Evolutionary conservation across 2,888 invertebrate species (phyloP).

Genomic region (Acheta domesticus): DNA sequence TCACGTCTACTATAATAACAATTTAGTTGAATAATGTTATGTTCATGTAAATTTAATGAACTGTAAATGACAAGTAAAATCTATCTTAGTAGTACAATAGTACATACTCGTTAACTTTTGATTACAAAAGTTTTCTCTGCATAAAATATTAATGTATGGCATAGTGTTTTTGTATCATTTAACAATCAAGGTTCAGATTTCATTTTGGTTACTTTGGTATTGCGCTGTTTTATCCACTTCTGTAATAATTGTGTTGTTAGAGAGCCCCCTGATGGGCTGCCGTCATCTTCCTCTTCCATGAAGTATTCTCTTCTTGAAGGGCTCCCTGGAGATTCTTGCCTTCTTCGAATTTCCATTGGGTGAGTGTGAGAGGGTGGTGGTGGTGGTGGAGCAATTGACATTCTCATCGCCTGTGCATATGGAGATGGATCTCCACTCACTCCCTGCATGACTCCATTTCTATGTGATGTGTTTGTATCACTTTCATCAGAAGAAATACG

Average conservation of each 20-base stretch:
- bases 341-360: neutral
- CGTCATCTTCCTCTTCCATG: conserved; percentile 27
- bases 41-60: too few relatives aligned
- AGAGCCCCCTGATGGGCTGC: conserved; percentile 31
- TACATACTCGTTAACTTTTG: too few relatives aligned
- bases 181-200: conserved; percentile 32
- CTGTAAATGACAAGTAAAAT: too few relatives aligned
- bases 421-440: neutral
- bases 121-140: too few relatives aligned
- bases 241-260: conserved; percentile 35
- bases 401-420: neutral
- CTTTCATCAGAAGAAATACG: conserved; percentile 26
- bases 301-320: conserved; percentile 3
- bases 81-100: too few relatives aligned
- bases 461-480: neutral
- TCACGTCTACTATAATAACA: too few relatives aligned
- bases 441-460: neutral
- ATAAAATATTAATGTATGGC: too few relatives aligned
- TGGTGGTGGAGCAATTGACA: conserved; percentile 22
- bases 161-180: too few relatives aligned
- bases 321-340: conserved; percentile 2
- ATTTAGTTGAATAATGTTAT: too few relatives aligned
- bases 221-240: conserved; percentile 35
- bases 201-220: conserved; percentile 31
- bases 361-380: conserved; percentile 21